Conservation (phyloP, 2,888 invertebrate genomes). For the Microplitis manilae region DNA sequence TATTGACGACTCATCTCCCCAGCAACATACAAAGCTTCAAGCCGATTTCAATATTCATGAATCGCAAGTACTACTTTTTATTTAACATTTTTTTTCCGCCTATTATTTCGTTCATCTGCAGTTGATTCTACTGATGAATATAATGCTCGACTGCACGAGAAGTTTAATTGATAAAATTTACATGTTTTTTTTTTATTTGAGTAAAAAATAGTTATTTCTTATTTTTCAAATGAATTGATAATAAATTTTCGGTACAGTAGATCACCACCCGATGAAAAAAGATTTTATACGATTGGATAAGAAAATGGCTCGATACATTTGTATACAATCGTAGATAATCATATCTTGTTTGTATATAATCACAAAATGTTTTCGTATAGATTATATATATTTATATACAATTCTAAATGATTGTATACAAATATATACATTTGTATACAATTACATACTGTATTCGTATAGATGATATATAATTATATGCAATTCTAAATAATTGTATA, state of each 20-base stretch:
- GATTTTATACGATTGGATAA: too few relatives aligned
- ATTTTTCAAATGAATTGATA: background rate
- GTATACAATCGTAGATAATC: too few relatives aligned
- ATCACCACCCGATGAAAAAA: too few relatives aligned
- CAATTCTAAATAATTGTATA: too few relatives aligned
- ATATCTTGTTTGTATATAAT: too few relatives aligned
- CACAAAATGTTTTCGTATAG: too few relatives aligned
- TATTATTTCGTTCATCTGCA: background rate
- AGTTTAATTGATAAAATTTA: background rate
- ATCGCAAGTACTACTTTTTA: conserved; percentile 27
- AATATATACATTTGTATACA: too few relatives aligned
- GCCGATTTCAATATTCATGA: conserved; percentile 44
- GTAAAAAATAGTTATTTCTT: background rate
- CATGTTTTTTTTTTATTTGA: background rate
- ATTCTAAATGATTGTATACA: too few relatives aligned
- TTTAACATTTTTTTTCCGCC: conserved; percentile 7
- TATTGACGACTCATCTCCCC: conserved; percentile 41
- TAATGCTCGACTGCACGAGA: background rate
- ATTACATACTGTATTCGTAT: too few relatives aligned
- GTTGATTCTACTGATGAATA: background rate
- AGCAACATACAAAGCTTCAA: conserved; percentile 15
- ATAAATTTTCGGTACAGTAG: background rate
- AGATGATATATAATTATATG: too few relatives aligned
- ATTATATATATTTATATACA: too few relatives aligned
- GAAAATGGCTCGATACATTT: too few relatives aligned